These are phyloP conservation scores for Tipula lateralis DNA, from an alignment of 2,888 invertebrate species.

Conservation along the genomic window DNA sequence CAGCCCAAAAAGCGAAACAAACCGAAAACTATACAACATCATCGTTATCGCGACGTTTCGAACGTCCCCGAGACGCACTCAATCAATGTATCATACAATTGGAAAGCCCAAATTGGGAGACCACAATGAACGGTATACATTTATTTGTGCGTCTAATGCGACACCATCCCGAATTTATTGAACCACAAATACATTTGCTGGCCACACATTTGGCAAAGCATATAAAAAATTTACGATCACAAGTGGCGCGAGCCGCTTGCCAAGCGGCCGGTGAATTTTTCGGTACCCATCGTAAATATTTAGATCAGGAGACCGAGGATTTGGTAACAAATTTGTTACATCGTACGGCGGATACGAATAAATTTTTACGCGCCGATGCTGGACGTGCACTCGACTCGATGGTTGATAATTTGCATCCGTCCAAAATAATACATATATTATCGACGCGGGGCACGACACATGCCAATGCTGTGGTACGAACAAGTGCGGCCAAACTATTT, in stretches of 20 bases:
- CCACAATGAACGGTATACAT: conserved; percentile 66
- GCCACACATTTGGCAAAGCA: conserved; percentile 69
- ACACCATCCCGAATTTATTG: conserved; percentile 60
- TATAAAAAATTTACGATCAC: conserved; percentile 85
- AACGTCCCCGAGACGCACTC: conserved; percentile 61
- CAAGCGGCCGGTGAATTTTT: conserved; percentile 77
- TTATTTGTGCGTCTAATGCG: conserved; percentile 63
- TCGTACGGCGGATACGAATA: conserved; percentile 89
- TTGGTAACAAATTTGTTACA: conserved; percentile 74
- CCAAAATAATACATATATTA: conserved; percentile 62
- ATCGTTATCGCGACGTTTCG: conserved; percentile 53
- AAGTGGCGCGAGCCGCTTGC: conserved; percentile 86
- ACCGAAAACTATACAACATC: conserved; percentile 43
- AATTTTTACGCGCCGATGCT: conserved; percentile 86
- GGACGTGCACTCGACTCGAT: conserved; percentile 70
- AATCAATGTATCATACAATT: conserved; percentile 60
- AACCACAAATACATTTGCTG: conserved; percentile 62
- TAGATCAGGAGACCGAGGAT: conserved; percentile 79
- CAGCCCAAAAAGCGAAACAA: conserved; percentile 37
- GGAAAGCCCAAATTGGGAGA: conserved; percentile 75
- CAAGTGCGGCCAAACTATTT: conserved; percentile 74
- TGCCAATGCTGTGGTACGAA: conserved; percentile 82
- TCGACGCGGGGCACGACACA: conserved; percentile 69
- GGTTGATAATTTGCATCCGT: conserved; percentile 68
- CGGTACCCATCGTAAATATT: conserved; percentile 53